Evolutionary conservation across 2,797 vertebrate genomes (phyloP), one percentile per base, ranked within the genome.

Genomic region (Clarias platycephalus): DNA sequence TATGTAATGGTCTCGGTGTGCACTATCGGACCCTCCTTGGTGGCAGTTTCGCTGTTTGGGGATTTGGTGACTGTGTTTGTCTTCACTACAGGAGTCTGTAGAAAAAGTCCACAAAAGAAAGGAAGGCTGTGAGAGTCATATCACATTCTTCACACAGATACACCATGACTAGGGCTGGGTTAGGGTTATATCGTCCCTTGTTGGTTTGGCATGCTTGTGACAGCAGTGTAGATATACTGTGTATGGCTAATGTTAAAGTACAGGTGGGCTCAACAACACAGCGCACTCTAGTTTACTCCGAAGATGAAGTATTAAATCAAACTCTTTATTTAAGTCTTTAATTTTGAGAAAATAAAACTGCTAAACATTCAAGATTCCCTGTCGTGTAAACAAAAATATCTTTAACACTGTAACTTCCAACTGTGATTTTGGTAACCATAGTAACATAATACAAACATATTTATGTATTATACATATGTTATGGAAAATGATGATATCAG

Each of bases 1-100:
- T 99, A 99, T 7, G 97, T 99, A 93, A 99, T 98, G 90, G 98
- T 99, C 91, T 98, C 97, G 0, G 97, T 99, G 91, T 99, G 98
- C 87, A 99, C 95, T n/a, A 98, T 94, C 3, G 98, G 98, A n/a
- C 96, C 93, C 31, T 99, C 97, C 93, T 96, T 97, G 24, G 96
- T 96, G 89, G 95, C 93, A 84, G 97, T 95, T 86, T 96, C 96
- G 13, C 96, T 95, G 90, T 96, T 95, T 87, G 94, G 79, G 20
- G 96, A 93, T 40, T 94, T 95, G 91, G 96, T 99, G 94, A 98
- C 96, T 0, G 96, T 98, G 92, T 99, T 97, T 16, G 96, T 98
- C 94, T 97, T 98, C 91, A 99, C 95, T 86, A 98, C 92, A 0
- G 98, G 97, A 79, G 97, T 96, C 98, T 99, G 91, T 64, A 57